Conservation (phyloP, 2,113 vertebrate genomes). For the Pelvicachromis taeniatus region DNA sequence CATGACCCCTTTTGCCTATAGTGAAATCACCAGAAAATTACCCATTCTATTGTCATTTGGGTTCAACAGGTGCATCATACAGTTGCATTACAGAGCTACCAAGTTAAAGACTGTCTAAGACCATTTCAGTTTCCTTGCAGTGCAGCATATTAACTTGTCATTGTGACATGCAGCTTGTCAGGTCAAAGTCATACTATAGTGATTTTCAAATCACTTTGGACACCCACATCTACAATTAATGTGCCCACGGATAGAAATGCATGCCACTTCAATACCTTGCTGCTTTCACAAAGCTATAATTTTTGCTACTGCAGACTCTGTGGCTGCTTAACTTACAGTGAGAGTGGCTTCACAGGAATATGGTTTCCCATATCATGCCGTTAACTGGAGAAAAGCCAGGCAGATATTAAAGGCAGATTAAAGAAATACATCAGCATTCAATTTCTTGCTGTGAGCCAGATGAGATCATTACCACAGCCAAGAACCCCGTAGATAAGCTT, state of each 20-base stretch:
- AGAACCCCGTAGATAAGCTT: background rate
- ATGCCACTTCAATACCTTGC: conserved; percentile 2
- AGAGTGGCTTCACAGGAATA: conserved; percentile 36
- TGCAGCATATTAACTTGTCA: background rate
- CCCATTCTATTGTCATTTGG: background rate
- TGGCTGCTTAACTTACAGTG: conserved; percentile 11
- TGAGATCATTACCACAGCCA: background rate
- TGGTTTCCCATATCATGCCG: conserved; percentile 9
- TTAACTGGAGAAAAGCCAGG: conserved; percentile 7
- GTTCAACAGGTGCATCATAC: background rate
- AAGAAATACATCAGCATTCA: background rate
- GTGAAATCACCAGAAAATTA: background rate
- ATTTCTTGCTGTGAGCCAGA: background rate
- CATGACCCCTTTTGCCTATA: too few species aligned
- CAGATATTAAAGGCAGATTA: background rate
- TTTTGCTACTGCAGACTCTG: conserved; percentile 8
- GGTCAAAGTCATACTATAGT: background rate
- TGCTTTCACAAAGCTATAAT: background rate
- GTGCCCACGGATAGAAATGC: background rate
- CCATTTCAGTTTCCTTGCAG: background rate
- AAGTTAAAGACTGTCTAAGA: background rate
- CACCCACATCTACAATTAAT: background rate
- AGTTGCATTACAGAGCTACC: background rate
- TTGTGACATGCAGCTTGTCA: background rate
- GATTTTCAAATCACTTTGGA: background rate